Conservation (phyloP, 2,797 vertebrate genomes). For the Pangasius krempfi region DNA sequence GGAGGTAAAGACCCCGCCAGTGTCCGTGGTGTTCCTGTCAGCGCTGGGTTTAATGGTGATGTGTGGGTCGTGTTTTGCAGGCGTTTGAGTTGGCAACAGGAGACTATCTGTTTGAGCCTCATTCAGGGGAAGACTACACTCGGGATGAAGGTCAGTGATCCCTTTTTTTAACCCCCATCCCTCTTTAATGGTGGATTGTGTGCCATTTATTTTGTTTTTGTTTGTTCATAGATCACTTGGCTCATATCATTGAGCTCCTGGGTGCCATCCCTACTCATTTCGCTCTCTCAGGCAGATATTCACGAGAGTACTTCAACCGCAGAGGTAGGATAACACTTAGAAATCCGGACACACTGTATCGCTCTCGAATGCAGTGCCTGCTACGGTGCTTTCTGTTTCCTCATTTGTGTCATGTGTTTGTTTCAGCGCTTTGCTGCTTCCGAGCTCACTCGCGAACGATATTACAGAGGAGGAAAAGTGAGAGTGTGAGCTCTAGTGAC, state of each 20-base stretch:
- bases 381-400: neutral
- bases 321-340: constrained; percentile 79
- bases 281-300: constrained; percentile 95
- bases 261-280: constrained; percentile 93
- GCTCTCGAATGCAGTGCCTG: neutral
- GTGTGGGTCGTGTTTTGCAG: constrained; percentile 64
- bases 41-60: constrained; percentile 5
- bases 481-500: neutral
- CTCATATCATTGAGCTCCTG: constrained; percentile 97
- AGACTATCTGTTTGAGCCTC: constrained; percentile 95
- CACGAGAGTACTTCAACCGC: constrained; percentile 97
- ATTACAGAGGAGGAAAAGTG: neutral
- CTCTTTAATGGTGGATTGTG: neutral
- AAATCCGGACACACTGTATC: too few relatives aligned
- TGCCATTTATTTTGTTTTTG: neutral
- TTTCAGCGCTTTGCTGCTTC: neutral
- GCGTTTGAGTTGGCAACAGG: constrained; percentile 96
- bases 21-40: neutral
- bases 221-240: constrained; percentile 81
- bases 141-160: constrained; percentile 86
- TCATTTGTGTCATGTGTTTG: too few relatives aligned
- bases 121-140: constrained; percentile 96
- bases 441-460: neutral
- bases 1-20: neutral
- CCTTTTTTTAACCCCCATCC: neutral